Percentiles rank a stretch among this genome's conserved stretches.
Conservation (phyloP, 2,113 vertebrate genomes). For the Arothron firmamentum region DNA sequence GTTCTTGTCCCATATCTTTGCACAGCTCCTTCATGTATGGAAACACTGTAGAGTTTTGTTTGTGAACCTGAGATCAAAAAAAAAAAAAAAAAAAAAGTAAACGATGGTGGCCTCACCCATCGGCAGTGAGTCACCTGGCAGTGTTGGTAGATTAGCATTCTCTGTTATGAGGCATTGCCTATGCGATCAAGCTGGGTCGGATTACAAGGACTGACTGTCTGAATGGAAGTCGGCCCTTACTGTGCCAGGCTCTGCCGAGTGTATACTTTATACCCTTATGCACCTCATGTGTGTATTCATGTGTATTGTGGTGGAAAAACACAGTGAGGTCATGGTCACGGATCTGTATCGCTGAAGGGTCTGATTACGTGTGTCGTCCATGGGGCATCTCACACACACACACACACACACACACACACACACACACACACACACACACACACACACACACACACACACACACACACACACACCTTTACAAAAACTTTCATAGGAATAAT, state of each 20-base stretch:
- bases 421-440: too few species aligned
- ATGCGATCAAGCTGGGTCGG: conserved; percentile 60
- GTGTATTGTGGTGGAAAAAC: conserved; percentile 53
- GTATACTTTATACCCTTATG: conserved; percentile 38
- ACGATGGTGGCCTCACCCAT: conserved; percentile 29
- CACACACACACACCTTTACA: too few species aligned
- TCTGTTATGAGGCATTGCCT: conserved; percentile 34
- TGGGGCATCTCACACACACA: conserved; percentile 41
- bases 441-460: too few species aligned
- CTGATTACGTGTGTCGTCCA: conserved; percentile 65
- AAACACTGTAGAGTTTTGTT: too few species aligned
- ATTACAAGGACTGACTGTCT: conserved; percentile 64
- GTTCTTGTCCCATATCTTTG: too few species aligned
- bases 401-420: neutral
- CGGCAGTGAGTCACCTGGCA: conserved; percentile 35
- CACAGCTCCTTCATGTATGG: too few species aligned
- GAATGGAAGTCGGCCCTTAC: conserved; percentile 49
- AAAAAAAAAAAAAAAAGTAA: conserved; percentile 1
- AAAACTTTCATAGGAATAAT: too few species aligned
- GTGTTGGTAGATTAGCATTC: conserved; percentile 56
- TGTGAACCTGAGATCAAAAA: conserved; percentile 34
- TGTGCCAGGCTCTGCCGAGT: conserved; percentile 61
- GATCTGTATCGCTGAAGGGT: conserved; percentile 37
- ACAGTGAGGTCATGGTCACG: conserved; percentile 69
- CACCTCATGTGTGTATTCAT: conserved; percentile 20